Evolutionary conservation across 1,140 invertebrate species (phyloP).

Genomic region (Lerema accius): DNA sequence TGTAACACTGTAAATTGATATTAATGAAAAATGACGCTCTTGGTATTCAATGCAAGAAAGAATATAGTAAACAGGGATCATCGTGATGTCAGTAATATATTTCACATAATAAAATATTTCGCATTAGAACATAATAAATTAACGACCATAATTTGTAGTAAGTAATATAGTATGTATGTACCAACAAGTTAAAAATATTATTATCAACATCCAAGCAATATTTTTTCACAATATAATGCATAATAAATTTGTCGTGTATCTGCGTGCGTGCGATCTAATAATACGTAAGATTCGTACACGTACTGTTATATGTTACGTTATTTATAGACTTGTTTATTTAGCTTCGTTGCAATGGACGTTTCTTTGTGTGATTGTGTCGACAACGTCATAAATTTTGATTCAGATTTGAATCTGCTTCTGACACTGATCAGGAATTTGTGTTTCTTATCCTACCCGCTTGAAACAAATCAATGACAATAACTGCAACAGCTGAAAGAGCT

Average conservation of each 20-base stretch:
- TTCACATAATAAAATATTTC: too few species aligned
- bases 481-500: too few species aligned
- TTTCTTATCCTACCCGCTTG: too few species aligned
- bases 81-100: not conserved
- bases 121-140: too few species aligned
- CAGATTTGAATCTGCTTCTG: not conserved
- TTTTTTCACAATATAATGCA: too few species aligned
- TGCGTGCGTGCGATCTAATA: slow-evolving; percentile 19
- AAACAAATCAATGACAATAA: not conserved
- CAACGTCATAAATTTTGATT: not conserved
- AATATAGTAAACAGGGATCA: not conserved
- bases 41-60: slow-evolving; percentile 3
- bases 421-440: too few species aligned
- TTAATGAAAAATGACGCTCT: slow-evolving; percentile 12
- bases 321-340: slow-evolving; percentile 24
- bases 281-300: slow-evolving; percentile 9
- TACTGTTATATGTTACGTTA: slow-evolving; percentile 10
- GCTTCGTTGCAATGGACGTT: slow-evolving; percentile 1
- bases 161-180: too few species aligned
- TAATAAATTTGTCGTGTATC: too few species aligned
- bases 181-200: too few species aligned
- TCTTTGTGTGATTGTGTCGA: not conserved
- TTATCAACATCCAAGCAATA: too few species aligned
- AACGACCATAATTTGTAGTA: too few species aligned
- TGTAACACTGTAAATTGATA: slow-evolving; percentile 6